Evolutionary conservation across 2,797 vertebrate genomes (phyloP).

Genomic region (Enteromius unitaeniatus): DNA sequence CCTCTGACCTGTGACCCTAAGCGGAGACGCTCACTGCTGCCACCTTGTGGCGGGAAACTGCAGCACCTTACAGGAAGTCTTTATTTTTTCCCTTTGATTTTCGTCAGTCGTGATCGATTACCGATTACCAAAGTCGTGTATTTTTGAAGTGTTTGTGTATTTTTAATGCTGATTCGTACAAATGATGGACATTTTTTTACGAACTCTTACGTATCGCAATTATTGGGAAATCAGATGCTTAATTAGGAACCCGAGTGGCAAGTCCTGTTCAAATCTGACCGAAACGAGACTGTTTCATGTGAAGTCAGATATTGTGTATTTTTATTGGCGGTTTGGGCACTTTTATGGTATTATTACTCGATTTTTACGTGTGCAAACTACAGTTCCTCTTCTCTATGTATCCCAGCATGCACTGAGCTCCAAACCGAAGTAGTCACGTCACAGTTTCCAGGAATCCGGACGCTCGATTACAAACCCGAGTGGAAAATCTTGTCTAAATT

Average conservation of each 20-base stretch:
- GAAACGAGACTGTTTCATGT: not conserved
- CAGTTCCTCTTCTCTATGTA: constrained; percentile 32
- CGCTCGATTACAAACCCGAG: constrained; percentile 1
- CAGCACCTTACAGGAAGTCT: constrained; percentile 56
- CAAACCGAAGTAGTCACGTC: constrained; percentile 42
- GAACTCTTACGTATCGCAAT: too few species aligned
- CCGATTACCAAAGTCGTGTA: constrained; percentile 65
- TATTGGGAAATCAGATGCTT: too few species aligned
- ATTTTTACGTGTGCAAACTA: constrained; percentile 38
- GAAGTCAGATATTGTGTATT: constrained; percentile 31
- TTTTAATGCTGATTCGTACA: too few species aligned
- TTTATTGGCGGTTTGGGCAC: constrained; percentile 11
- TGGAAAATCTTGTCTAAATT: constrained; percentile 35
- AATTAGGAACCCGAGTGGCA: too few species aligned
- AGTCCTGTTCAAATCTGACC: too few species aligned
- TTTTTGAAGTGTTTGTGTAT: constrained; percentile 64
- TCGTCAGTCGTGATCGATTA: constrained; percentile 34
- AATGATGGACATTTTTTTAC: too few species aligned
- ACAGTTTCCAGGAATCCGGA: constrained; percentile 32
- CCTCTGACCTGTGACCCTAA: constrained; percentile 80
- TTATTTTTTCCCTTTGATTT: constrained; percentile 10
- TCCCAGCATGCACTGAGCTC: constrained; percentile 52
- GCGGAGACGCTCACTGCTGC: constrained; percentile 11
- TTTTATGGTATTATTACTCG: not conserved
- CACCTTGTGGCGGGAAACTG: constrained; percentile 59